Base-by-base conservation (phyloP, 2,888 invertebrate species). In the Pilophorus perplexus region DNA sequence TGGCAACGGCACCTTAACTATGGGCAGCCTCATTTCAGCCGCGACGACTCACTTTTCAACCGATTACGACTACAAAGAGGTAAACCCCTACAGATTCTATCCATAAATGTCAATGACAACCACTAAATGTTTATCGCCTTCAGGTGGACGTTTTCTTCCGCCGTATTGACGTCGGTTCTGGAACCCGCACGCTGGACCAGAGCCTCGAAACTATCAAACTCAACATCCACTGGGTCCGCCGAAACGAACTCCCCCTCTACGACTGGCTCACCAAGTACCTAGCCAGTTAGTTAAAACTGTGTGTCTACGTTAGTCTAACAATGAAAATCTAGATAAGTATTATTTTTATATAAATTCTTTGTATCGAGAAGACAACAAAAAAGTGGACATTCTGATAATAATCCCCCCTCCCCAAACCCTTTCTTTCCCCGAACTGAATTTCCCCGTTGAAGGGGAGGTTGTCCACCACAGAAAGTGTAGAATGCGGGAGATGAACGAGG, bases 191-290 rank as follows among this genome's bases (percentile, higher is more conserved):
- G 0, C 82, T 88, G 12, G 80, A 85, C 27, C 86, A 87, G 71
- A 89, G 90, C 12, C 76, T 91, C 48, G 93, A 93, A 77, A 87
- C 84, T 1, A 89, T 91, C 22, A 85, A 86, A 10, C 81, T 89
- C 18, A 92, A 93, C 79, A 86, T 90, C 1, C 85, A 88, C 69
- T 93, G 92, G 91, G 87, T 91, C 44, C 76, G 79, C 40, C 76
- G 78, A 28, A 82, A 84, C 72, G 81, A 82, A 38, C 78, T 79
- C 0, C 76, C 77, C 28, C 79, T 85, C 27, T 78, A 80, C 66
- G 74, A 77, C 54, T 85, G 84, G 84, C 77, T 85, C 12, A 73
- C 74, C 54, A 75, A 76, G 50, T 77, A 78, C 70, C 68, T 75
- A 10, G n/a, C 48, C 59, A 59, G 66, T 66, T 59, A 66, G 59